Evolutionary conservation across 2,888 invertebrate species (phyloP).

Genomic region (Unio delphinus): DNA sequence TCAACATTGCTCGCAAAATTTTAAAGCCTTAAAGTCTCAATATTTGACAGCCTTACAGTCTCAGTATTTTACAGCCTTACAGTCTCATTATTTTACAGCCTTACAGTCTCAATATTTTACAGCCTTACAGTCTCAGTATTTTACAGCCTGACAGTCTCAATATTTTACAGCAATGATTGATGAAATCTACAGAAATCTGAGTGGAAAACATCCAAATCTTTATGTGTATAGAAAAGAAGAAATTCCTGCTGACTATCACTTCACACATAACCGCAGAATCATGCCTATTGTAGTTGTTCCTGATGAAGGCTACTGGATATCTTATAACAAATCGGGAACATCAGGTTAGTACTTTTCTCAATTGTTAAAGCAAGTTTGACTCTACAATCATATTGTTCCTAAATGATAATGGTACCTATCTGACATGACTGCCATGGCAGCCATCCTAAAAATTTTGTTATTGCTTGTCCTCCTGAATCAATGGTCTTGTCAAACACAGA

Average conservation of each 20-base stretch:
- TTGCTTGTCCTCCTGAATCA: too few relatives aligned
- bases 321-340: conserved; percentile 20
- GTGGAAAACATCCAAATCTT: conserved; percentile 42
- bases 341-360: too few relatives aligned
- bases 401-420: too few relatives aligned
- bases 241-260: conserved; percentile 67
- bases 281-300: conserved; percentile 60
- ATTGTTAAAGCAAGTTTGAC: too few relatives aligned
- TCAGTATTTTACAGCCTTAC: conserved; percentile 25
- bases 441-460: too few relatives aligned
- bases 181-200: conserved; percentile 48
- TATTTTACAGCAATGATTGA: conserved; percentile 41
- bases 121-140: conserved; percentile 19
- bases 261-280: conserved; percentile 64
- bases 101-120: conserved; percentile 5
- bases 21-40: neutral
- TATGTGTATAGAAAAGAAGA: conserved; percentile 63
- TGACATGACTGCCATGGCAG: too few relatives aligned
- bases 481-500: too few relatives aligned
- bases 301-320: conserved; percentile 55
- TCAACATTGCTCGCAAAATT: neutral
- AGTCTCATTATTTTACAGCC: conserved; percentile 25
- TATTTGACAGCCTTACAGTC: conserved; percentile 25
- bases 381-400: too few relatives aligned
- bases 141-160: conserved; percentile 29